Evolutionary conservation across 2,113 vertebrate genomes (phyloP).

Genomic region (Ellobius talpinus): DNA sequence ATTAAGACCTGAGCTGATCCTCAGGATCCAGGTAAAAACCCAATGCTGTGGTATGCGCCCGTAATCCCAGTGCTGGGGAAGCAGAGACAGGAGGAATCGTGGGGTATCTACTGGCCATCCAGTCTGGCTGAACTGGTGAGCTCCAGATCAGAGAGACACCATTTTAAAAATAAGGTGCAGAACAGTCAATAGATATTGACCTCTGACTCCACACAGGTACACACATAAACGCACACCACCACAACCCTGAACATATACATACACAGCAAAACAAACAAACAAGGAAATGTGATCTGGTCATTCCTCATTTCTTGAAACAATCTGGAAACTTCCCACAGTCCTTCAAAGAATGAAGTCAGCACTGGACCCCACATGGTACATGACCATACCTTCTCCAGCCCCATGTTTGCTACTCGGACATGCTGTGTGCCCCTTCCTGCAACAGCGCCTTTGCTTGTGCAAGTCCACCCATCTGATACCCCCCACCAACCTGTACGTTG

Average conservation of each 20-base stretch:
- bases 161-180: background rate
- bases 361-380: background rate
- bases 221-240: background rate
- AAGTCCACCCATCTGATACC: background rate
- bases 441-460: background rate
- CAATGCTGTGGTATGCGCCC: background rate
- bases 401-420: accelerated
- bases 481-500: no score
- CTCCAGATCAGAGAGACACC: background rate
- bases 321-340: background rate
- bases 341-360: background rate
- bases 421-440: background rate
- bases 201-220: background rate
- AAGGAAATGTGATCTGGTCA: background rate
- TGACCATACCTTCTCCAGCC: background rate
- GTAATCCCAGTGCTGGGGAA: background rate
- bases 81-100: no score
- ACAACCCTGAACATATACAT: background rate
- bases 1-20: background rate
- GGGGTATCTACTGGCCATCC: background rate
- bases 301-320: background rate
- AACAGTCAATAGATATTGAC: background rate
- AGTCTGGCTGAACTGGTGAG: background rate
- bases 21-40: background rate
- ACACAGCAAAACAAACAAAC: background rate